Base-by-base conservation (phyloP, 2,797 vertebrate species). In the Rhinophrynus dorsalis region DNA sequence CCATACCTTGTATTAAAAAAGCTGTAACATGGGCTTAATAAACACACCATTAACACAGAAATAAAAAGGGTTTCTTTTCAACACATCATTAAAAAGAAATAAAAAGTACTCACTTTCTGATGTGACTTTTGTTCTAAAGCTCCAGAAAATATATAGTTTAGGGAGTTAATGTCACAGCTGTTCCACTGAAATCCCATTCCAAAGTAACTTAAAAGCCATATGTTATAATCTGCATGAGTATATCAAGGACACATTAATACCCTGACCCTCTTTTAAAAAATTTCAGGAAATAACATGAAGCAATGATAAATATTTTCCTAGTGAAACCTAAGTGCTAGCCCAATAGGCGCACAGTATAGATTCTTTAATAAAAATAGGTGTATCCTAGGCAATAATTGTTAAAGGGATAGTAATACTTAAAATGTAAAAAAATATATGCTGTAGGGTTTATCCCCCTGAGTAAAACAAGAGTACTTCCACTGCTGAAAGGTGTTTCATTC, bases 161-260 rank as follows among this genome's bases (percentile, higher is more conserved):
- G 12, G 44, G 11, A 42, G 71, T 75, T 10, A 51, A 20, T 54
- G 62, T 23, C 45, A 26, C 58, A 64, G n/a, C 44, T 65, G 27
- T 13, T 75, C 64, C 42, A 59, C 74, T 77, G 57, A 74, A 9
- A 69, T 29, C 4, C 2, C 6, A 73, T 26, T 10, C 23, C 74
- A 74, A 75, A 32, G 1, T 15, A 20, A 21, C 12, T 30, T 52
- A 6, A 23, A 30, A 52, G 13, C 6, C 26, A 52, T 32, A 52
- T 30, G 10, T n/a, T 52, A 52, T 13, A 52, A 15, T 18, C 40
- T 44, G 5, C 18, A 44, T 20, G 5, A 44, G n/a, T 52, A 24
- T 51, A 23, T n/a, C 40, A 8, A 47, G 15, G 44, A 23, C 21
- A 21, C 15, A 47, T 2, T 21, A 17, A 44, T 2, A 44, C 17